Conservation (phyloP, 2,113 vertebrate species). For the Loxodonta africana region DNA sequence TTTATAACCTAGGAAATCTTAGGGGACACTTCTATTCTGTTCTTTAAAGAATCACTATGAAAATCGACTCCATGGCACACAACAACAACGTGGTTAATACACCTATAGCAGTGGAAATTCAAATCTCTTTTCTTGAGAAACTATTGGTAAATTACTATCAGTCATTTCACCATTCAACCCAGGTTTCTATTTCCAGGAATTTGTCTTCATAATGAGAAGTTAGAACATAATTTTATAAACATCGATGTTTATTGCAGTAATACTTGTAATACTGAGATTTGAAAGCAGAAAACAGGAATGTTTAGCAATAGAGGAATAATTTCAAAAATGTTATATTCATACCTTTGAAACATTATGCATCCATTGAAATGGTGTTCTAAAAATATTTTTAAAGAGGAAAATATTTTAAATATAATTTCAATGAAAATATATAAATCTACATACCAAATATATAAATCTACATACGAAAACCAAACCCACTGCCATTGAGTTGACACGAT, state of each 20-base stretch:
- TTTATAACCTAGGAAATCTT: no score
- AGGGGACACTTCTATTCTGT: no score
- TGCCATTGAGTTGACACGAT: background rate
- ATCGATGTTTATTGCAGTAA: background rate
- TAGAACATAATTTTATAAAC: background rate
- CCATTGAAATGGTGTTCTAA: background rate
- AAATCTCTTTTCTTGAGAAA: background rate
- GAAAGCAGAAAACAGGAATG: background rate
- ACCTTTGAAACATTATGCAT: background rate
- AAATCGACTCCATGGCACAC: background rate
- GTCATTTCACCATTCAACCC: background rate
- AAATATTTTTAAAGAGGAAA: constrained; percentile 8
- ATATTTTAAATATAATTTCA: background rate
- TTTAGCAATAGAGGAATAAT: background rate
- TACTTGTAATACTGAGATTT: background rate
- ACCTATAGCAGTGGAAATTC: background rate
- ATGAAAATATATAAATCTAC: background rate
- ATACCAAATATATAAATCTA: no score
- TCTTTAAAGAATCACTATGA: background rate
- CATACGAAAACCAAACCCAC: background rate
- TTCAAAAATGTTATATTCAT: background rate
- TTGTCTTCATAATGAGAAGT: background rate
- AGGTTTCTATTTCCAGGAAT: background rate
- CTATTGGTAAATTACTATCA: background rate
- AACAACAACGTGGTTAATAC: background rate